phyloP scores from a whole-genome alignment of 2,797 vertebrate species.

The Oreonectes daqikongensis region DNA sequence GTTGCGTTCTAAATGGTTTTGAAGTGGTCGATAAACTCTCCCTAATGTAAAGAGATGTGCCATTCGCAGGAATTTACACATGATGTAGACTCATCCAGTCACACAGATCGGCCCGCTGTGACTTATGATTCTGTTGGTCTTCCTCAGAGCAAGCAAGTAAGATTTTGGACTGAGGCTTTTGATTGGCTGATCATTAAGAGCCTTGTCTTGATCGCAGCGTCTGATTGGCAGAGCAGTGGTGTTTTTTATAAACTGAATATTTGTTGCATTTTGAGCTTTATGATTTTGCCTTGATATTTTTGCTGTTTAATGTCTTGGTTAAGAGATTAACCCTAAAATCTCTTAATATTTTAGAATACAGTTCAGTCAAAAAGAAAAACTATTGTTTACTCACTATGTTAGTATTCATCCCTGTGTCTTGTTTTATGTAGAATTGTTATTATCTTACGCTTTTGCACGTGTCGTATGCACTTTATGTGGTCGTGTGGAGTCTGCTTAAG shows the following conservation, averaged over 20 bases:
- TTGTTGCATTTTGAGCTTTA: constrained; percentile 39
- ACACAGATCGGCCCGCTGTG: constrained; percentile 53
- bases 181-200: constrained; percentile 32
- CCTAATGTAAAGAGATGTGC: constrained; percentile 28
- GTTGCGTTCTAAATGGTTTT: background rate
- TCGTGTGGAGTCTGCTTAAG: too few relatives aligned
- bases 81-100: constrained; percentile 62
- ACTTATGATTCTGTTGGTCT: constrained; percentile 67
- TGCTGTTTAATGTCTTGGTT: background rate
- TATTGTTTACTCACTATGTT: too few relatives aligned
- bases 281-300: background rate
- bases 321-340: background rate
- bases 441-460: too few relatives aligned
- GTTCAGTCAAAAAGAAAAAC: too few relatives aligned
- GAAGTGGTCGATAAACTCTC: background rate
- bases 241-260: too few relatives aligned
- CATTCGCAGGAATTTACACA: constrained; percentile 70
- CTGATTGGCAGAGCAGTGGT: constrained; percentile 44
- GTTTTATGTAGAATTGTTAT: too few relatives aligned
- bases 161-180: constrained; percentile 55
- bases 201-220: constrained; percentile 40
- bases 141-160: constrained; percentile 74
- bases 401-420: too few relatives aligned
- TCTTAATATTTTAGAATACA: background rate
- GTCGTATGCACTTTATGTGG: too few relatives aligned